Evolutionary conservation across 2,797 vertebrate genomes (phyloP), one percentile per base, ranked within the genome.

Genomic region (Onychomys leucogaster): DNA sequence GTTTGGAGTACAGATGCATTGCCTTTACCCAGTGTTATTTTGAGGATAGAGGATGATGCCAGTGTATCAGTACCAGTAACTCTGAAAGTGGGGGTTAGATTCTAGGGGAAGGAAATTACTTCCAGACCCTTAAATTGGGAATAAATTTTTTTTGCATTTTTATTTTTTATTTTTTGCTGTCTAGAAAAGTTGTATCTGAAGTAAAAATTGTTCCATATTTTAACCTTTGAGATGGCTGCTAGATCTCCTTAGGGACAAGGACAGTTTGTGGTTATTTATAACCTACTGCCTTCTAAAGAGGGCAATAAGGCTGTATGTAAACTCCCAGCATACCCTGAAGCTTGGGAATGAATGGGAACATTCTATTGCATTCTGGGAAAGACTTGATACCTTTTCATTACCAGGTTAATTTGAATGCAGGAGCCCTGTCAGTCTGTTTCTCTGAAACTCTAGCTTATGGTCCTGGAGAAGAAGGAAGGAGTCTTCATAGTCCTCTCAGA

Each of bases 211-310:
- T 27, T 94, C 55, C 61, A 67, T 92, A 84, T 95, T 93, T 91
- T 95, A 93, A 92, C 95, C 87, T 97, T 91, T 83, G 84, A 80
- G 85, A 61, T 71, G 77, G 0, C 73, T 89, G 37, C n/a, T 92
- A 73, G 90, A 73, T 94, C 93, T 95, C 97, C 59, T 89, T 96
- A 37, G 96, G 97, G 94, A 71, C 80, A 87, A 92, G 96, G 67
- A 90, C 90, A 96, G 87, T 61, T 96, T 87, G 92, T 93, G 96
- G 37, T 93, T 97, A 96, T 97, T 97, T 95, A 73, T 94, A 97
- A 49, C 83, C 6, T 59, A 59, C 80, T 82, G 55, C 55, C 80
- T 88, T 14, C 12, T 90, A 78, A 94, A 84, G 81, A 85, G 73
- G 94, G 89, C 95, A 65, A 76, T 90, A 7, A 90, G 86, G 0